Evolutionary conservation across 2,113 vertebrate species (phyloP).

Genomic region (Microcebus jonahi): DNA sequence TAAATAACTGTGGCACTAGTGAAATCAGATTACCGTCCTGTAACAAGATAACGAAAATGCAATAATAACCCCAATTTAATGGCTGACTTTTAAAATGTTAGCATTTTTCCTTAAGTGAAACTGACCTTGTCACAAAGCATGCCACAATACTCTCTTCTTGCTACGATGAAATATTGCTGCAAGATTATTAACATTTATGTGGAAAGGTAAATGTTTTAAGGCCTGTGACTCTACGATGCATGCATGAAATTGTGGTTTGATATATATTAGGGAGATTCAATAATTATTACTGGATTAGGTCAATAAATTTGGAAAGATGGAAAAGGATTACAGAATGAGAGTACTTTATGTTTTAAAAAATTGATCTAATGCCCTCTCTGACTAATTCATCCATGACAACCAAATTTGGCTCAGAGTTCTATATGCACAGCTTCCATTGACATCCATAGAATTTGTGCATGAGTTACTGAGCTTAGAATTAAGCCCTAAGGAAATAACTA

Average conservation of each 20-base stretch:
- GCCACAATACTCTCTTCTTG: slow-evolving; percentile 17
- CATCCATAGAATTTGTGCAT: slow-evolving; percentile 64
- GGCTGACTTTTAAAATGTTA: slow-evolving; percentile 74
- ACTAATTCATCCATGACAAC: slow-evolving; percentile 71
- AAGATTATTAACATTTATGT: slow-evolving; percentile 65
- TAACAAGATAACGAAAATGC: slow-evolving; percentile 63
- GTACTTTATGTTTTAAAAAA: slow-evolving; percentile 46
- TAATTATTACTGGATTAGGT: slow-evolving; percentile 67
- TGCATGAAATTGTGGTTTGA: slow-evolving; percentile 43
- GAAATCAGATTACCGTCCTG: slow-evolving; percentile 56
- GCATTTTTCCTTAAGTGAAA: slow-evolving; percentile 66
- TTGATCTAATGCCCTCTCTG: slow-evolving; percentile 45
- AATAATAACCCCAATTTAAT: slow-evolving; percentile 50
- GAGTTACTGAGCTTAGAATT: slow-evolving; percentile 73
- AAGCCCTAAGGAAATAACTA: slow-evolving; percentile 77
- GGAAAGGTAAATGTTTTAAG: slow-evolving; percentile 71
- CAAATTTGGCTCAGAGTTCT: slow-evolving; percentile 27
- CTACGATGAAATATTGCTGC: slow-evolving; percentile 44
- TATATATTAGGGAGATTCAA: slow-evolving; percentile 27
- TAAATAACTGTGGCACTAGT: slow-evolving; percentile 32
- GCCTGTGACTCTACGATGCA: not conserved
- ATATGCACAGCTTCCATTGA: slow-evolving; percentile 15
- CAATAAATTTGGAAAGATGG: slow-evolving; percentile 69
- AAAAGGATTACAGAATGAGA: slow-evolving; percentile 55
- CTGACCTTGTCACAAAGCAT: slow-evolving; percentile 58